phyloP scores from a whole-genome alignment of 2,797 vertebrate species.

The Nannoperca obscura region DNA sequence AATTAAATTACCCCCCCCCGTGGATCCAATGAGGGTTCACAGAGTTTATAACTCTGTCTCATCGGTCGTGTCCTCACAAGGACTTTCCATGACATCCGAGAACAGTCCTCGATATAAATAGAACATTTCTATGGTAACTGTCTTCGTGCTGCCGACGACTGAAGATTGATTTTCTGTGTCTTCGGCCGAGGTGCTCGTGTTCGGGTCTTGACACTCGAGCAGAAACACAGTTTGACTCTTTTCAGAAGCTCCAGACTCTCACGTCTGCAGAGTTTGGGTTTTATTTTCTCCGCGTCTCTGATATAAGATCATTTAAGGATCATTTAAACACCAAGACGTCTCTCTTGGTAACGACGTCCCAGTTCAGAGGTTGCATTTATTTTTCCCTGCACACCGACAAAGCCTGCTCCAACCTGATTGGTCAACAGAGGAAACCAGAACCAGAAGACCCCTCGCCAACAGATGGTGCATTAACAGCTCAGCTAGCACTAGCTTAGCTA shows the following conservation, averaged over 20 bases:
- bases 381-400: no score
- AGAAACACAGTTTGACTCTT: conserved; percentile 16
- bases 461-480: no score
- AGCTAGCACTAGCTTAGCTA: no score
- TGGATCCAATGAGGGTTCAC: neutral
- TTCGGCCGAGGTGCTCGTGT: conserved; percentile 39
- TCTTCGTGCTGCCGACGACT: conserved; percentile 41
- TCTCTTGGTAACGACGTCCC: no score
- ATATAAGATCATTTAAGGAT: no score
- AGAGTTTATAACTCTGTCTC: conserved; percentile 33
- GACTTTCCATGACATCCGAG: conserved; percentile 71
- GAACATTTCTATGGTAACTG: conserved; percentile 66
- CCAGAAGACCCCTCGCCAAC: no score
- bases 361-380: no score
- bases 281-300: no score
- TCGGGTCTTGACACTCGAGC: conserved; percentile 46
- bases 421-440: no score
- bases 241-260: neutral
- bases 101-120: conserved; percentile 71
- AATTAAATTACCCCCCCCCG: neutral
- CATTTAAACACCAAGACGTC: no score
- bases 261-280: neutral
- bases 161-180: conserved; percentile 67
- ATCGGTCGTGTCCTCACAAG: conserved; percentile 62
- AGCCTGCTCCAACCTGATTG: no score